These are phyloP conservation scores for Athene noctua DNA, from an alignment of 2,113 vertebrate species.

Conservation along the genomic window DNA sequence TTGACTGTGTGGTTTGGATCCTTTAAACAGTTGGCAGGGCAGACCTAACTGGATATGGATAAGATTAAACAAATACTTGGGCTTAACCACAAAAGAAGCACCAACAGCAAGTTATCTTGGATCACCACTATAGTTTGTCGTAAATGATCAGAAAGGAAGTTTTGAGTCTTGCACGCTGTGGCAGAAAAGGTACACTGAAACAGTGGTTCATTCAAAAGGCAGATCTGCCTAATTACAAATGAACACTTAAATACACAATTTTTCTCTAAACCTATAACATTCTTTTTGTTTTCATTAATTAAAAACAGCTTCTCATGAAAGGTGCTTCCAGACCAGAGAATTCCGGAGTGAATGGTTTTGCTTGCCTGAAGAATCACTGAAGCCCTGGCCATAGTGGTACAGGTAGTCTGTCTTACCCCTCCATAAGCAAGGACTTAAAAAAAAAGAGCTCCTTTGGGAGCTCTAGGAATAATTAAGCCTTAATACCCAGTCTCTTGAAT, in stretches of 20 bases:
- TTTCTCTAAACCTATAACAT: neutral
- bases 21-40: neutral
- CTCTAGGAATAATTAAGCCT: neutral
- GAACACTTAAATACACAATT: fast-evolving
- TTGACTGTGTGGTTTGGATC: neutral
- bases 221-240: neutral
- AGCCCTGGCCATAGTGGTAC: fast-evolving
- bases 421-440: fast-evolving
- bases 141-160: neutral
- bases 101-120: neutral
- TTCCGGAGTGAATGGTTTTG: neutral
- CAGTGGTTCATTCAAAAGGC: neutral
- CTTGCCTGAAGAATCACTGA: neutral
- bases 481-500: neutral
- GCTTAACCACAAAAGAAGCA: neutral
- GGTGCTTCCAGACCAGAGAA: neutral
- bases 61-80: neutral
- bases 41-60: neutral
- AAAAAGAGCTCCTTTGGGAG: neutral
- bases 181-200: neutral
- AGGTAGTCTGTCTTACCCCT: neutral
- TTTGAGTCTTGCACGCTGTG: neutral
- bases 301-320: neutral
- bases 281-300: neutral
- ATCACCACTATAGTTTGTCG: neutral